These are phyloP conservation scores for Ammospiza caudacuta DNA, from an alignment of 2,113 vertebrate species.

Conservation along the genomic window DNA sequence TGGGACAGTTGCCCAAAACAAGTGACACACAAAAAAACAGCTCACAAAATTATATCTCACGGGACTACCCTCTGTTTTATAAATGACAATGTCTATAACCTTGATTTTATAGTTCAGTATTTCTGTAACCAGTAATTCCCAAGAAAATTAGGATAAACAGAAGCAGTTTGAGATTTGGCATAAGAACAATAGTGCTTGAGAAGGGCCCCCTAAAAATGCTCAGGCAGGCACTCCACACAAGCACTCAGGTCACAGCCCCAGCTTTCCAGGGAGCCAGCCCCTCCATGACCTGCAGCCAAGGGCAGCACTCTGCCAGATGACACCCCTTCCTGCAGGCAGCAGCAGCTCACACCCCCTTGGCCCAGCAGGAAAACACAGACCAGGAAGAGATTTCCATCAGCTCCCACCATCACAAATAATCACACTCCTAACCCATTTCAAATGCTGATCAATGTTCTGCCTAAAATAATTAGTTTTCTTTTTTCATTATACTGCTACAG, in stretches of 20 bases:
- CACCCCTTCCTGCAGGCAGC: background rate
- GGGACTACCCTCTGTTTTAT: background rate
- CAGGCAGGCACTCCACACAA: accelerated
- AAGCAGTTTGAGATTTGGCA: background rate
- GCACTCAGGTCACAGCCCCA: background rate
- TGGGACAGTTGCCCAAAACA: constrained; percentile 30
- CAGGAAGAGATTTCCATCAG: accelerated
- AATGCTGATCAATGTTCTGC: background rate
- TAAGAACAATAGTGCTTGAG: background rate
- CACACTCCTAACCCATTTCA: background rate
- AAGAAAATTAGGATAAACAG: background rate
- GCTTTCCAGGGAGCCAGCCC: background rate
- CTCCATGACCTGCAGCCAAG: accelerated
- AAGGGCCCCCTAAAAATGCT: background rate
- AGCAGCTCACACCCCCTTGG: background rate
- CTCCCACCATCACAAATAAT: background rate
- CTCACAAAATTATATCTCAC: background rate
- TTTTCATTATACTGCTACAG: background rate
- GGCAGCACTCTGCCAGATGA: background rate
- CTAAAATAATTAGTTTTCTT: background rate
- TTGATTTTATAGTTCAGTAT: background rate
- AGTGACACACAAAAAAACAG: background rate
- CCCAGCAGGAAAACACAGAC: background rate
- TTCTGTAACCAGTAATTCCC: background rate
- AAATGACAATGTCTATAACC: background rate